Percentiles rank a stretch among this genome's conserved stretches.
Evolutionary conservation across 1,140 invertebrate species (phyloP).

Genomic region (Cardiocondyla obscurior): DNA sequence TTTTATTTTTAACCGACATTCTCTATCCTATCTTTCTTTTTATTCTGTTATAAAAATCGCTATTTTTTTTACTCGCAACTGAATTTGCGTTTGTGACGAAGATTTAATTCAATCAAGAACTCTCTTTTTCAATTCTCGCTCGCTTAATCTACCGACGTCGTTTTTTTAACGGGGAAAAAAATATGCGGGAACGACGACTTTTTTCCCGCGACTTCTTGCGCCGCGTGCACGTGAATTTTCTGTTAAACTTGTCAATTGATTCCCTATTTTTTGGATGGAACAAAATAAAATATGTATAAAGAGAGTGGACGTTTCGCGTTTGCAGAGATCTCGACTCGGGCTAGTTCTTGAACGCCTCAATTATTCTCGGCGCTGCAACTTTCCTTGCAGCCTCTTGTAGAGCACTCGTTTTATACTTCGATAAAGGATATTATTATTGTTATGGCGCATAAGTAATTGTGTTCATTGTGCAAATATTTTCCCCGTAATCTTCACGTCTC

Average conservation of each 20-base stretch:
- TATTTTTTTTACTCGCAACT: background rate
- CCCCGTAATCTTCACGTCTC: conserved; percentile 34
- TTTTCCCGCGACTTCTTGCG: background rate
- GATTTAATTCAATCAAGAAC: background rate
- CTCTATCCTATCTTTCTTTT: background rate
- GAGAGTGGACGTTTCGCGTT: background rate
- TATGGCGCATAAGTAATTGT: conserved; percentile 30
- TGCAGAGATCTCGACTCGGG: background rate
- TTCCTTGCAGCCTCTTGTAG: background rate
- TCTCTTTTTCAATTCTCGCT: background rate
- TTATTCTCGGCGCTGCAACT: background rate
- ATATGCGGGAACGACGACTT: background rate
- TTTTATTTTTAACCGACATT: background rate
- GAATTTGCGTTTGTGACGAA: background rate
- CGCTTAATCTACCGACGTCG: background rate
- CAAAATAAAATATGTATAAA: background rate
- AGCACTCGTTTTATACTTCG: background rate
- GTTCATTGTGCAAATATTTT: conserved; percentile 37
- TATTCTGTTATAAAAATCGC: background rate
- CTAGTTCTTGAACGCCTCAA: background rate
- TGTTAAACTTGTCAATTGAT: background rate
- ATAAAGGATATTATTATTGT: conserved; percentile 44
- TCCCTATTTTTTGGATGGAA: background rate
- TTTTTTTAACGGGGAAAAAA: background rate
- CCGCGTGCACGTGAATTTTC: no score